Evolutionary conservation across 2,113 vertebrate species (phyloP).

Genomic region (Entelurus aequoreus): DNA sequence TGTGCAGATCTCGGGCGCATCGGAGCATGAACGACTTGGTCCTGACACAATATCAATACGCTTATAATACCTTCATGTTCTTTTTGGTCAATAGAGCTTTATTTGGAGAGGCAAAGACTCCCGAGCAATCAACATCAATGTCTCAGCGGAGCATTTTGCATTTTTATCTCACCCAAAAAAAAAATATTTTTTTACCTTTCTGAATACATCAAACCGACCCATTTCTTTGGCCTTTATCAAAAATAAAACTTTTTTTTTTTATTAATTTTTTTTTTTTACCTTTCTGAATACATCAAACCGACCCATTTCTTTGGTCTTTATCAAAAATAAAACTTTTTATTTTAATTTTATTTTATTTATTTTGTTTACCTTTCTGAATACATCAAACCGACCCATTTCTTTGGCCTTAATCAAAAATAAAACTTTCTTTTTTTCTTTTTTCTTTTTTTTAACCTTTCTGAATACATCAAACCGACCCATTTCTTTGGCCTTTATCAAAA

Average conservation of each 20-base stretch:
- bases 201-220: constrained; percentile 17
- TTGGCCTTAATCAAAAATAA: background rate
- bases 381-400: background rate
- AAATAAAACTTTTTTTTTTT: too few relatives aligned
- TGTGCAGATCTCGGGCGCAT: constrained; percentile 30
- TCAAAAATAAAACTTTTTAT: constrained; percentile 41
- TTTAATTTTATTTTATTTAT: too few relatives aligned
- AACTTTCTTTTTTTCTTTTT: too few relatives aligned
- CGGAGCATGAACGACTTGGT: constrained; percentile 22
- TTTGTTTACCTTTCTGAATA: background rate
- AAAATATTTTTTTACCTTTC: constrained; percentile 17
- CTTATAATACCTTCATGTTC: constrained; percentile 23
- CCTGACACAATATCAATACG: constrained; percentile 35
- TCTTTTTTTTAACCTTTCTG: too few relatives aligned
- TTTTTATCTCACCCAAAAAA: background rate
- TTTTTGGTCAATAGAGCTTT: constrained; percentile 24
- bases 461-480: constrained; percentile 15
- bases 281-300: too few relatives aligned
- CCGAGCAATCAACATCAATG: constrained; percentile 8
- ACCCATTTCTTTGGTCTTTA: constrained; percentile 7
- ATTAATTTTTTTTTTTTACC: too few relatives aligned
- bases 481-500: background rate
- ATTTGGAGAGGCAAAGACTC: constrained; percentile 17
- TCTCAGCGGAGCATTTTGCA: background rate
- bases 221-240: background rate